A percentile compares a stretch with the other conserved stretches of the same genome.
Evolutionary conservation across 2,888 invertebrate species (phyloP).

Genomic region (Dorcus hopei): DNA sequence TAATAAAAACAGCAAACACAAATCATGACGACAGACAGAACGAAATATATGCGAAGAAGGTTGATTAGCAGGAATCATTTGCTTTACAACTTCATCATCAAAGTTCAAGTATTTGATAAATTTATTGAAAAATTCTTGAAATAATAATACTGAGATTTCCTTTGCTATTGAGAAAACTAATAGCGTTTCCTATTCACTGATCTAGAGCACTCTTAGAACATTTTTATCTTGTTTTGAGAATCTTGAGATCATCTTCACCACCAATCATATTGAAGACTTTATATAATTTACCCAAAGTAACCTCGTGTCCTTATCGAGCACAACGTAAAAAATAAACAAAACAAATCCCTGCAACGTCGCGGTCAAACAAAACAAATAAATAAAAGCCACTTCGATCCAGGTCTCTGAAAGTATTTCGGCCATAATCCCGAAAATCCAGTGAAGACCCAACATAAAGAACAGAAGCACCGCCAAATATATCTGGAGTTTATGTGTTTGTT

Average conservation of each 20-base stretch:
- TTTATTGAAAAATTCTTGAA: background rate
- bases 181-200: too few species aligned
- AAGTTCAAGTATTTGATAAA: too few species aligned
- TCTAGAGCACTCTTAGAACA: too few species aligned
- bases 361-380: conserved; percentile 56
- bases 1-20: too few species aligned
- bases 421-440: conserved; percentile 60
- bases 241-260: background rate
- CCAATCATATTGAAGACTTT: background rate
- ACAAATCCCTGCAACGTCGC: conserved; percentile 60
- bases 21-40: too few species aligned
- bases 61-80: too few species aligned
- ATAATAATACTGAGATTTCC: background rate
- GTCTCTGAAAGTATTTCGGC: conserved; percentile 41
- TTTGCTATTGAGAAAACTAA: too few species aligned
- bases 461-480: conserved; percentile 58
- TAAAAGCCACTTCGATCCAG: conserved; percentile 33
- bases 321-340: conserved; percentile 60
- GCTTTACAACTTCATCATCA: too few species aligned
- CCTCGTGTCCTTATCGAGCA: conserved; percentile 59
- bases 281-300: conserved; percentile 52
- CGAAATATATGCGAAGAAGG: too few species aligned
- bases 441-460: conserved; percentile 60
- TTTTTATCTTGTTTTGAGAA: too few species aligned
- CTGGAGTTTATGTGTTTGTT: conserved; percentile 53